A percentile compares a stretch with the other conserved stretches of the same genome.
Conservation (phyloP, 2,113 vertebrate genomes). For the Tricholaema leucomelas region DNA sequence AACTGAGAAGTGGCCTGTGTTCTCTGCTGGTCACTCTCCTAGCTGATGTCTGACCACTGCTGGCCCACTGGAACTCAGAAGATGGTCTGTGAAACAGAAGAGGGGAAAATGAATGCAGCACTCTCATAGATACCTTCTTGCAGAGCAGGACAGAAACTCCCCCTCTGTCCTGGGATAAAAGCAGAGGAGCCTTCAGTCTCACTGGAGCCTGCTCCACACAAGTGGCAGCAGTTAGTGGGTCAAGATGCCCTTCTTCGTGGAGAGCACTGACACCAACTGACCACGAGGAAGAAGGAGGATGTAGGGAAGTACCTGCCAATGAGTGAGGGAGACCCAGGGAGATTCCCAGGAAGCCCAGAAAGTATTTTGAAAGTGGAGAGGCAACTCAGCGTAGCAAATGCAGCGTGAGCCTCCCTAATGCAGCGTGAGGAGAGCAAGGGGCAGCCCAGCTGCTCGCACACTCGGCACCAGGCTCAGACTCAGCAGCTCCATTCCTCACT, state of each 20-base stretch:
- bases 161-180: neutral
- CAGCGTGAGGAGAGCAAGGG: conserved; percentile 43
- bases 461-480: neutral
- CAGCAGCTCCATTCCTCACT: neutral
- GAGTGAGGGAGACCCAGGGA: conserved; percentile 7
- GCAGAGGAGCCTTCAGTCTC: neutral
- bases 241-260: neutral
- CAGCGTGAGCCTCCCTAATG: conserved; percentile 53
- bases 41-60: neutral
- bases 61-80: neutral
- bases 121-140: neutral
- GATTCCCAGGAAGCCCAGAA: conserved; percentile 60
- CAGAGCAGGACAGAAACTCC: no score
- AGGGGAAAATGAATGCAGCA: neutral
- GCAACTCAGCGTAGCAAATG: conserved; percentile 56
- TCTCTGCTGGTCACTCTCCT: neutral
- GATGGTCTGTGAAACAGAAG: neutral
- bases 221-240: neutral
- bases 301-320: neutral
- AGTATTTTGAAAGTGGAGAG: conserved; percentile 51
- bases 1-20: neutral
- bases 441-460: conserved; percentile 62
- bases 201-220: neutral
- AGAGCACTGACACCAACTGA: conserved; percentile 4
- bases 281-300: neutral